A percentile compares a stretch with the other conserved stretches of the same genome.
These are phyloP conservation scores for Zosterops hypoxanthus DNA, from an alignment of 2,113 vertebrate genomes.

Conservation along the genomic window DNA sequence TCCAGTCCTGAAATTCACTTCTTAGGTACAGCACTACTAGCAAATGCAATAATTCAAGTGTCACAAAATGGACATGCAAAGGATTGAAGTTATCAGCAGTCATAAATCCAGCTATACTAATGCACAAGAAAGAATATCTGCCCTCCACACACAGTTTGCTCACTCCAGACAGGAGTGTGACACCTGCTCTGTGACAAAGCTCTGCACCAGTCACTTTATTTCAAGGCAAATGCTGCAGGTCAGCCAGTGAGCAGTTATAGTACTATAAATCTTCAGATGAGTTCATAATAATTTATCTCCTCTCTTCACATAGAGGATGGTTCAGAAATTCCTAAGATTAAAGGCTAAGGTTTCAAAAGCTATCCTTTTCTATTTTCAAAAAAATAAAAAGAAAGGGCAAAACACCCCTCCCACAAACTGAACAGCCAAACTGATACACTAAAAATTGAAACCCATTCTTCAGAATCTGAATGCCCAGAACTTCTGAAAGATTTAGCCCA, in stretches of 20 bases:
- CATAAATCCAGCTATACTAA: not conserved
- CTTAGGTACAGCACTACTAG: not conserved
- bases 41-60: not conserved
- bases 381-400: not conserved
- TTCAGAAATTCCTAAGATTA: not conserved
- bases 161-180: not conserved
- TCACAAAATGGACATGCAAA: not conserved
- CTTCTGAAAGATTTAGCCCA: not conserved
- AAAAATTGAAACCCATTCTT: not conserved
- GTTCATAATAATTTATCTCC: not conserved
- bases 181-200: not conserved
- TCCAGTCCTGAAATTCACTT: not conserved
- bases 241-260: not conserved
- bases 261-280: not conserved
- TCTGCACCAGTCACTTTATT: not conserved
- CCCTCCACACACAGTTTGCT: not conserved
- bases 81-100: not conserved
- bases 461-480: not conserved
- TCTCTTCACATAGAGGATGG: not conserved
- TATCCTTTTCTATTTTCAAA: not conserved
- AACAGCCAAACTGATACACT: not conserved
- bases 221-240: not conserved
- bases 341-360: not conserved
- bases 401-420: not conserved
- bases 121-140: not conserved